Conservation (phyloP, 2,888 invertebrate genomes). For the Cactoblastis cactorum region DNA sequence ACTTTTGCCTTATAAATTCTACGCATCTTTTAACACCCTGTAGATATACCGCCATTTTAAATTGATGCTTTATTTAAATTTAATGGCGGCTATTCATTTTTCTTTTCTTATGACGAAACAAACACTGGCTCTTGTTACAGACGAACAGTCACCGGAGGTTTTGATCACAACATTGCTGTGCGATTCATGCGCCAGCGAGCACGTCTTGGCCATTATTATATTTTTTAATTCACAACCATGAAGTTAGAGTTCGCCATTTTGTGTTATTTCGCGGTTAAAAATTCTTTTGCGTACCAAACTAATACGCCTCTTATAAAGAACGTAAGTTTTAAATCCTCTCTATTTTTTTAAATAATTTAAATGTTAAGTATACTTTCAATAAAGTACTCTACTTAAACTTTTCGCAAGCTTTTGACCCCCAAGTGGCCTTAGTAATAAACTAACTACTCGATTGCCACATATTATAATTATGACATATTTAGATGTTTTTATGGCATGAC, state of each 20-base stretch:
- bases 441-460: too few species aligned
- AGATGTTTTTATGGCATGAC: too few species aligned
- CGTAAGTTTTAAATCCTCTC: neutral
- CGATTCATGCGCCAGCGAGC: neutral
- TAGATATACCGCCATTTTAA: too few species aligned
- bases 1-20: too few species aligned
- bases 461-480: too few species aligned
- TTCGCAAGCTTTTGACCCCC: neutral
- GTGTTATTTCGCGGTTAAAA: neutral
- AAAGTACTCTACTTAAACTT: neutral
- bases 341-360: neutral
- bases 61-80: neutral
- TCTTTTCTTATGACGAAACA: neutral
- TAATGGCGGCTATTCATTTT: neutral
- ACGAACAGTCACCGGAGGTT: neutral
- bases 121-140: neutral
- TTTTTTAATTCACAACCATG: neutral
- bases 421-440: too few species aligned
- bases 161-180: neutral
- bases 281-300: neutral
- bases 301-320: conserved; percentile 11
- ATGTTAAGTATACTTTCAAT: neutral
- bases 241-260: neutral
- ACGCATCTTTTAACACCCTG: too few species aligned
- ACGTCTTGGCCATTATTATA: neutral